These are phyloP conservation scores for Synergus laeviventris DNA, from an alignment of 2,888 invertebrate species.

Conservation along the genomic window DNA sequence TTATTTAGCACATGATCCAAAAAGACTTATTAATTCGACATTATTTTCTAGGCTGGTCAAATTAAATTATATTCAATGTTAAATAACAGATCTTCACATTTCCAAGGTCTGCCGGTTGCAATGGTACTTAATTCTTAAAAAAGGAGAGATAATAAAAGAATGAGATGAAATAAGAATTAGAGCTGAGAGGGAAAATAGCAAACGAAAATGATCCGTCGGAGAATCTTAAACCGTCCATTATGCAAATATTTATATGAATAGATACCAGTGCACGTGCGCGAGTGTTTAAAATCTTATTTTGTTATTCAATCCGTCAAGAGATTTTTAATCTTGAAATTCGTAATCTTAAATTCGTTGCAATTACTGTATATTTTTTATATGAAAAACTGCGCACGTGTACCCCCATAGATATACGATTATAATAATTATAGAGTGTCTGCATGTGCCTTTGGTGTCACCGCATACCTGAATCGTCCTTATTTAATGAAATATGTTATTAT, in stretches of 20 bases:
- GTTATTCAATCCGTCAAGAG: not conserved
- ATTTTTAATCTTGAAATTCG: not conserved
- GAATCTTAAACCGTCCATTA: slow-evolving; percentile 39
- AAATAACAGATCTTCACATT: too few species aligned
- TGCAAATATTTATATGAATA: slow-evolving; percentile 35
- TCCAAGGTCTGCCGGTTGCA: slow-evolving; percentile 19
- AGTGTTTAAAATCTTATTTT: not conserved
- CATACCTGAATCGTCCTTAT: slow-evolving; percentile 40
- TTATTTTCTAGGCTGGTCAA: not conserved
- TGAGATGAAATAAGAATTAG: slow-evolving; percentile 11
- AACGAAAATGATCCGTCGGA: slow-evolving; percentile 23
- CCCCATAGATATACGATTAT: slow-evolving; percentile 35
- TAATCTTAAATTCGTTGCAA: not conserved
- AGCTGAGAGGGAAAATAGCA: not conserved
- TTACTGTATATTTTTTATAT: not conserved
- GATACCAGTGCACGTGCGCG: slow-evolving; percentile 32
- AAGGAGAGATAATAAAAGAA: slow-evolving; percentile 5
- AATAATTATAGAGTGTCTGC: slow-evolving; percentile 50
- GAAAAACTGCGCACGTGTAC: slow-evolving; percentile 14
- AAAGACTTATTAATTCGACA: not conserved
- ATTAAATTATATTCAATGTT: not conserved
- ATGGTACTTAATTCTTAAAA: not conserved
- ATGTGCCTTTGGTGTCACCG: slow-evolving; percentile 59
- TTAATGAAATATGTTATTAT: slow-evolving; percentile 32
- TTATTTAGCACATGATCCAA: slow-evolving; percentile 7